Percentiles rank a stretch among this genome's conserved stretches.
Conservation (phyloP, 2,113 vertebrate species). For the Petaurus breviceps region DNA sequence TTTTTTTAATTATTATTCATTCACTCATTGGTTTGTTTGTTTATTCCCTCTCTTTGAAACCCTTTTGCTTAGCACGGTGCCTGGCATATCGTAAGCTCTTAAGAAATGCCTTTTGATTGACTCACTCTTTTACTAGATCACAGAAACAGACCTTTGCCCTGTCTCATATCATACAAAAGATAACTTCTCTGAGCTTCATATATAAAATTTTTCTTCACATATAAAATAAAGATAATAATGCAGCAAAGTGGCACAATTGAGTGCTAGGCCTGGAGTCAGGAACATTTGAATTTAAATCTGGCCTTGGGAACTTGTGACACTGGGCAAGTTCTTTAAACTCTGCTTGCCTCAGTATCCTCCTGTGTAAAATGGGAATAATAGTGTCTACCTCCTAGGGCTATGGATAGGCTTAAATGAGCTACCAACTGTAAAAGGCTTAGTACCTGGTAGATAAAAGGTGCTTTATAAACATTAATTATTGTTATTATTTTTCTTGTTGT, state of each 20-base stretch:
- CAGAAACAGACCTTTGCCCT: not conserved
- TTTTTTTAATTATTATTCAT: not conserved
- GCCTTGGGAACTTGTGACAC: not conserved
- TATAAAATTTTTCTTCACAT: not conserved
- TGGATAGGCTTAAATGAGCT: not conserved
- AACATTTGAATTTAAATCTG: not conserved
- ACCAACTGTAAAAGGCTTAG: not conserved
- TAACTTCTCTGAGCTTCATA: not conserved
- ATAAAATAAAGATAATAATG: not conserved
- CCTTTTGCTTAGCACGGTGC: not conserved
- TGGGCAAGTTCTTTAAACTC: not conserved
- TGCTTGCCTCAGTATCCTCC: not conserved
- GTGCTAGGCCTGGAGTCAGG: not conserved
- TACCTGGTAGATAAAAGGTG: not conserved
- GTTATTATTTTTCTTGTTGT: not conserved
- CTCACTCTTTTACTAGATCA: not conserved
- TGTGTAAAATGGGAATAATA: not conserved
- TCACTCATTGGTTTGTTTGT: not conserved
- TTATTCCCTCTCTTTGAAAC: not conserved
- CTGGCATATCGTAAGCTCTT: not conserved
- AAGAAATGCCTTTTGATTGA: not conserved
- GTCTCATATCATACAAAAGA: not conserved
- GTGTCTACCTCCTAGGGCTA: not conserved
- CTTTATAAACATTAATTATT: not conserved
- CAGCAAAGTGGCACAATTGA: not conserved